Evolutionary conservation across 2,113 vertebrate genomes (phyloP).

Genomic region (Oreochromis spilurus): DNA sequence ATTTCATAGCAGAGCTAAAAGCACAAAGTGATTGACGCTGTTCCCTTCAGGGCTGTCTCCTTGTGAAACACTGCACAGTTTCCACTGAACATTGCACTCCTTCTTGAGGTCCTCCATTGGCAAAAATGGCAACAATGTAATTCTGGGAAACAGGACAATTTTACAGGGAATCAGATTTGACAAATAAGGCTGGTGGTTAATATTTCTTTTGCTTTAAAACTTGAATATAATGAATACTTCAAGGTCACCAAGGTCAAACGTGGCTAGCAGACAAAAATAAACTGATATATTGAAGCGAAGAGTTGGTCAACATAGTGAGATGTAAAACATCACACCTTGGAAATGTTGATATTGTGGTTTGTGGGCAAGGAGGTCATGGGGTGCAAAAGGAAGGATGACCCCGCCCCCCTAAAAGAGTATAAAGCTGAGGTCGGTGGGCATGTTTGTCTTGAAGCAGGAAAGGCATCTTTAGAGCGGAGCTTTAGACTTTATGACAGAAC

Average conservation of each 20-base stretch:
- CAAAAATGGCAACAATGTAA: not conserved
- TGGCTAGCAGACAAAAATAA: not conserved
- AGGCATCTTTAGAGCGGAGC: slow-evolving; percentile 1
- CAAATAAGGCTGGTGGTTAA: not conserved
- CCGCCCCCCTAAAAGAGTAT: not conserved
- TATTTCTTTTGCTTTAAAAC: not conserved
- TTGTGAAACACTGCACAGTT: not conserved
- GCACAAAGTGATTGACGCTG: not conserved
- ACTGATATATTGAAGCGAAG: not conserved
- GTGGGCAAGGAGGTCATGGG: slow-evolving; percentile 11
- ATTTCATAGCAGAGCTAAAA: not conserved
- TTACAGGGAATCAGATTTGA: not conserved
- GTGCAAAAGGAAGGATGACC: slow-evolving; percentile 13
- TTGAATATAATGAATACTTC: not conserved
- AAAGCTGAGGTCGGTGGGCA: not conserved
- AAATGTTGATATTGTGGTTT: slow-evolving; percentile 45
- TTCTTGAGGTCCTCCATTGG: not conserved
- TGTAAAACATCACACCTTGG: slow-evolving; percentile 18
- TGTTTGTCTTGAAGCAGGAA: slow-evolving; percentile 27
- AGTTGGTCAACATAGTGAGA: not conserved
- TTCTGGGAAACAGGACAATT: not conserved
- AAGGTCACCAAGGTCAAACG: not conserved
- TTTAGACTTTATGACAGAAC: slow-evolving; percentile 23
- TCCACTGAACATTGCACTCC: not conserved
- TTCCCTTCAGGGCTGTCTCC: rapidly evolving